These are phyloP conservation scores for Liodrosophila aerea DNA, from an alignment of 2,888 invertebrate genomes.

Conservation along the genomic window DNA sequence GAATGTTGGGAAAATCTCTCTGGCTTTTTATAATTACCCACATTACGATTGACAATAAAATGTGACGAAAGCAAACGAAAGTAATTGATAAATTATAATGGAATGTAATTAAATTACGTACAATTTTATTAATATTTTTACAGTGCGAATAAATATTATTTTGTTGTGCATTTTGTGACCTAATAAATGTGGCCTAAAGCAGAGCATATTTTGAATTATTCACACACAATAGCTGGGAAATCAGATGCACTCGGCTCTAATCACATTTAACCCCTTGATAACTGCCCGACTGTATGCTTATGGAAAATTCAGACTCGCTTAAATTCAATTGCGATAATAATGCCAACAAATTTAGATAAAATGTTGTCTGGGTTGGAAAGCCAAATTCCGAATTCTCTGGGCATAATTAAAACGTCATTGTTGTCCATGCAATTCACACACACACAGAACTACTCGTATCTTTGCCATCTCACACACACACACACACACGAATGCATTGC, in stretches of 20 bases:
- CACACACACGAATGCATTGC: not conserved
- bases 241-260: slow-evolving; percentile 10
- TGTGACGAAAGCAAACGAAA: no score
- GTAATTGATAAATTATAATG: no score
- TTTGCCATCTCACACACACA: not conserved
- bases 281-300: slow-evolving; percentile 7
- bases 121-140: no score
- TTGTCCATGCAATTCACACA: slow-evolving; percentile 27
- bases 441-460: no score
- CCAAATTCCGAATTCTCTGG: slow-evolving; percentile 22
- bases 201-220: no score
- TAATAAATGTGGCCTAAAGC: no score
- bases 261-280: slow-evolving; percentile 13
- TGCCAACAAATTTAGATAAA: slow-evolving; percentile 40
- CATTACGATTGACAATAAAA: not conserved
- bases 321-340: slow-evolving; percentile 45
- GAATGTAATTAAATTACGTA: no score
- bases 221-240: no score
- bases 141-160: no score
- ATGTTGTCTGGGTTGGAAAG: slow-evolving; percentile 25
- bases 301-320: slow-evolving; percentile 12
- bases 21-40: not conserved
- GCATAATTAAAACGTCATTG: slow-evolving; percentile 58
- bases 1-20: slow-evolving; percentile 4
- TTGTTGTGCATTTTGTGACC: no score